Base-by-base conservation (phyloP, 2,888 invertebrate species). In the Drosophila pullipes region DNA sequence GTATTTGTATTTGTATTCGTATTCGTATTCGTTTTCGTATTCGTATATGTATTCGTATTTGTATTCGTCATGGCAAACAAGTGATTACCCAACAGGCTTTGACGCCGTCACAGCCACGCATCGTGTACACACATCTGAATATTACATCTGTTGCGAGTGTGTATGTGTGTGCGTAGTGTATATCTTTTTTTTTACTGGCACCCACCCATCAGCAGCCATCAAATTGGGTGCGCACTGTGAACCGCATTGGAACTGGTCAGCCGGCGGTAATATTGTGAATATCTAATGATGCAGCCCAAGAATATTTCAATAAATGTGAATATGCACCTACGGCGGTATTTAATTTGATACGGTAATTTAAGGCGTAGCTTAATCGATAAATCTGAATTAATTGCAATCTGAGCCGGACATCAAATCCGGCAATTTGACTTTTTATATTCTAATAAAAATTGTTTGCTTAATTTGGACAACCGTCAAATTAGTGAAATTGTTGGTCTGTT, bases 1-100 rank as follows among this genome's bases (percentile, higher is more conserved):
- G 41, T 44, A 44, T 47, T 47, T 0, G 13, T 47, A 63, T 63
- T 62, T 30, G 50, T 66, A 50, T 62, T 65, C 55, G 52, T 57
- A 28, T 55, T 70, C 25, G 37, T 62, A 41, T 66, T 53, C 30
- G 13, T 60, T 35, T 59, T 47, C 16, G 44, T 74, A 28, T 69
- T 74, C 39, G 41, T 44, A 44, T 44, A 22, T 0, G 13, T 47
- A 63, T 63, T 62, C 33, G 50, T 66, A 54, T 62, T 65, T 22
- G 37, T 62, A 41, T 63, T 53, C 30, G 13, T 60, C 81, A 81
- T 74, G 81, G 81, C 83, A 66, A 83, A 80, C 81, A 77, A 81
- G 81, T 83, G 83, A 81, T 81, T 81, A 81, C 83, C 68, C 70
- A 83, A 80, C 76, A 81, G 83, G 83, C 81, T 81, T 80, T 74